Conservation (phyloP, 64 coral and sea anemone genomes). For the Montipora foliosa region DNA sequence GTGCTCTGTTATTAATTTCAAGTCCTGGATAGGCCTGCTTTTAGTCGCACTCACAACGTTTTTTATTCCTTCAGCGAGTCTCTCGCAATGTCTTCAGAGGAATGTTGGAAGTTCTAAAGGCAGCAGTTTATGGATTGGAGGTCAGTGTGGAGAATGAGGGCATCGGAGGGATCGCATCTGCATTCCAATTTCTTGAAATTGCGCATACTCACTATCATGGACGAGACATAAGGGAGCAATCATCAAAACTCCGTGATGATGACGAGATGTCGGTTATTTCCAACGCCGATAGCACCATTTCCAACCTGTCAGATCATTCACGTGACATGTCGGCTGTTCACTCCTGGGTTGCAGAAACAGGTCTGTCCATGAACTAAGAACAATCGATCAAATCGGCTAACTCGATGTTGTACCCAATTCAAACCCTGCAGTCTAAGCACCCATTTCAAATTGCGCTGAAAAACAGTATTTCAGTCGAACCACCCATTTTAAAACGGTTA, state of each 20-base stretch:
- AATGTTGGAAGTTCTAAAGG: slow-evolving; percentile 81
- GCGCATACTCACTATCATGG: slow-evolving; percentile 93
- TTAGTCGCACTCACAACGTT: neutral
- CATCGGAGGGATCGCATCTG: slow-evolving; percentile 83
- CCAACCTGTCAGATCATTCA: slow-evolving; percentile 79
- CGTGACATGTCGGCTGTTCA: slow-evolving; percentile 11
- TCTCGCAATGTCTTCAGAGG: slow-evolving; percentile 85
- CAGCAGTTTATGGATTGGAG: slow-evolving; percentile 79
- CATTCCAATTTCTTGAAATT: slow-evolving; percentile 93
- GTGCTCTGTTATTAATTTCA: neutral
- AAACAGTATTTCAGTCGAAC: too few relatives aligned
- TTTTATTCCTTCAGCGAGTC: slow-evolving; percentile 66
- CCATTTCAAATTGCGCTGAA: too few relatives aligned
- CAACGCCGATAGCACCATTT: slow-evolving; percentile 77
- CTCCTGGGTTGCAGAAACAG: slow-evolving; percentile 45
- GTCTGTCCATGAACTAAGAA: neutral
- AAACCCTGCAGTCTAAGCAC: too few relatives aligned
- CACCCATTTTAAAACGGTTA: too few relatives aligned
- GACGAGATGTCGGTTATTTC: slow-evolving; percentile 85
- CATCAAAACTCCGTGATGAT: slow-evolving; percentile 48
- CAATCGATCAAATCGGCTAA: too few relatives aligned
- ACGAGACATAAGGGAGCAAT: slow-evolving; percentile 78
- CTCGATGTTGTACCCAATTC: too few relatives aligned
- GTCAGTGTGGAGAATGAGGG: slow-evolving; percentile 78
- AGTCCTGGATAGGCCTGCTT: neutral